phyloP scores from a whole-genome alignment of 2,888 invertebrate genomes.

The Trisateles emortualis region DNA sequence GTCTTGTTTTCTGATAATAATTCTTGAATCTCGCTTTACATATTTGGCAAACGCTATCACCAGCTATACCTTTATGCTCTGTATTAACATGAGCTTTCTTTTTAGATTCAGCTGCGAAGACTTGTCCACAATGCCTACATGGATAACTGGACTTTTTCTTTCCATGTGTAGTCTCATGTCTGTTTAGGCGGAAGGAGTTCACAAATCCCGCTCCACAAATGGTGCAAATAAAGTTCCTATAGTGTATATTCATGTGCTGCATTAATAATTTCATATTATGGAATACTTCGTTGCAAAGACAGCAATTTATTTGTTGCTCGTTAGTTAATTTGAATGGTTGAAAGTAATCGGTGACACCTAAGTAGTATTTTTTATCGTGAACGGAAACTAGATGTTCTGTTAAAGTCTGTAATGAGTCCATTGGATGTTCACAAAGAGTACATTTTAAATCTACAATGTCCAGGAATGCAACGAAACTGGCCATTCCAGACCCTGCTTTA shows the following conservation, averaged over 20 bases:
- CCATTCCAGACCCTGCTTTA: slow-evolving; percentile 73
- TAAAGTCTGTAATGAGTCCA: slow-evolving; percentile 63
- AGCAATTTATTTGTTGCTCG: slow-evolving; percentile 74
- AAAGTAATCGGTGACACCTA: slow-evolving; percentile 74
- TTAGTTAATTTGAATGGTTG: slow-evolving; percentile 73
- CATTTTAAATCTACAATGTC: slow-evolving; percentile 80
- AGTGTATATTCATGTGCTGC: slow-evolving; percentile 82
- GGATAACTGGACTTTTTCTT: slow-evolving; percentile 77
- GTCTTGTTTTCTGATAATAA: slow-evolving; percentile 79
- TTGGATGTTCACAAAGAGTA: slow-evolving; percentile 65
- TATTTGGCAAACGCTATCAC: slow-evolving; percentile 79
- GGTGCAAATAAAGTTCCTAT: slow-evolving; percentile 78
- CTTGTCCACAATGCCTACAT: slow-evolving; percentile 72
- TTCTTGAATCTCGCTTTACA: slow-evolving; percentile 81
- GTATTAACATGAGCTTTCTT: slow-evolving; percentile 78
- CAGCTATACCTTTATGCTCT: slow-evolving; percentile 78
- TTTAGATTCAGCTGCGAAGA: slow-evolving; percentile 75
- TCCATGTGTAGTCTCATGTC: slow-evolving; percentile 76
- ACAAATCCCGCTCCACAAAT: slow-evolving; percentile 81
- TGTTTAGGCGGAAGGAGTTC: slow-evolving; percentile 69
- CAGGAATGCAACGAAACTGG: slow-evolving; percentile 75
- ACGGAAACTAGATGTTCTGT: slow-evolving; percentile 69
- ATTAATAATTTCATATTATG: slow-evolving; percentile 79
- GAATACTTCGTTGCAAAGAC: slow-evolving; percentile 71
- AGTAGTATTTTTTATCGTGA: slow-evolving; percentile 75